Base-by-base conservation (phyloP, 2,113 vertebrate species). In the Nycticebus coucang region DNA sequence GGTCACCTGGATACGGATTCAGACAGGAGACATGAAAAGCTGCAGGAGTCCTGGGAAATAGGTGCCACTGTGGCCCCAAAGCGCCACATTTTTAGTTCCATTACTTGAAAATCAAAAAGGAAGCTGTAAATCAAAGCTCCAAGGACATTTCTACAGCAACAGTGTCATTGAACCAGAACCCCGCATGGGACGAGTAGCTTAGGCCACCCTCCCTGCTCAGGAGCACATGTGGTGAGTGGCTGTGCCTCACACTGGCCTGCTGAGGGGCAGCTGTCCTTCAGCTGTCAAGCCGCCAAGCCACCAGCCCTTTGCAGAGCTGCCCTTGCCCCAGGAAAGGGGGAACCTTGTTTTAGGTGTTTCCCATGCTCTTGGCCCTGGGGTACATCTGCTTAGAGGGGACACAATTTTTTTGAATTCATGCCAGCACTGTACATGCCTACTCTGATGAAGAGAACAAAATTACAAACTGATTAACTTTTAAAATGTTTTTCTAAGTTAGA, bases 61-160 rank as follows among this genome's bases (percentile, higher is more conserved):
- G 41, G 83, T 35, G 78, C n/a, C 50, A 21, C 2, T 1, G 3
- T 30, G 57, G 41, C n/a, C 64, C 72, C 55, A 64, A 18, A 90
- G 59, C 37, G 59, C 30, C 66, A n/a, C 2, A 55, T 55, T 87
- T 66, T 78, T 30, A 18, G 72, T 33, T 35, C 24, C 28, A 5
- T 62, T 24, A 72, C 11, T 89, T 84, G 68, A 68, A 93, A 93
- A 37, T 77, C 50, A 78, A 66, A 91, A 69, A 81, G 33, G 18
- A 88, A 45, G 72, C 88, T 88, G 33, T 35, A 68, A 94, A 53
- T 93, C 57, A 72, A 78, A 91, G 21, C 30, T 80, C 64, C n/a
- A 19, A 80, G 78, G 85, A 77, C 5, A 50, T 45, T 24, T 71
- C 22, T 78, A 11, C 6, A 37, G 64, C 26, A 2, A 14, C 15